Conservation (phyloP, 1,140 invertebrate genomes). For the Neuroterus valhalla region DNA sequence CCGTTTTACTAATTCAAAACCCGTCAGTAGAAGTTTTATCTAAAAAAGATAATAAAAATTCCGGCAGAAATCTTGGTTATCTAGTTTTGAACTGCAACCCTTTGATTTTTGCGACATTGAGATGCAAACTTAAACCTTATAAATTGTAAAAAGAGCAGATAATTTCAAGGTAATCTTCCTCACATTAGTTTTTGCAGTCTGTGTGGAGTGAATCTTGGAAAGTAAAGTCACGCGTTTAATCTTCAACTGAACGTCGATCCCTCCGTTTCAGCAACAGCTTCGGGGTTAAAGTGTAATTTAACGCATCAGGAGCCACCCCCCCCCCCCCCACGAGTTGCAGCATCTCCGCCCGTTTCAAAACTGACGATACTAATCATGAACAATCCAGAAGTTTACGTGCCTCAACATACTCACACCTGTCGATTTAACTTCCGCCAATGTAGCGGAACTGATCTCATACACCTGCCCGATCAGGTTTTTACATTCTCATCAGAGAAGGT, state of each 20-base stretch:
- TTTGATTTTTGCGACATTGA: no score
- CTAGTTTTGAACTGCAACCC: no score
- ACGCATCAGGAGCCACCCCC: conserved; percentile 66
- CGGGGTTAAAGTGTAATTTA: conserved; percentile 72
- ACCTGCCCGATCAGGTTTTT: conserved; percentile 22
- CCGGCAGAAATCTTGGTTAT: no score
- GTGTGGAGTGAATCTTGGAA: conserved; percentile 7
- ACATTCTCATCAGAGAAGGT: no score
- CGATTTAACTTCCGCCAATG: conserved; percentile 15
- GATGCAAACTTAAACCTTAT: no score
- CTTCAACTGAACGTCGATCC: conserved; percentile 20
- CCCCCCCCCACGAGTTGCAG: conserved; percentile 34
- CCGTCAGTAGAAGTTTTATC: no score
- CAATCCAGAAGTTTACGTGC: conserved; percentile 8
- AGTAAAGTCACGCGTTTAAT: conserved; percentile 25
- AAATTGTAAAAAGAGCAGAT: no score
- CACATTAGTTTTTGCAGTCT: background rate
- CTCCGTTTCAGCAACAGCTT: conserved; percentile 30
- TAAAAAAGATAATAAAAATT: no score
- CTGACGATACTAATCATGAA: conserved; percentile 53
- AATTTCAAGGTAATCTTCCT: no score
- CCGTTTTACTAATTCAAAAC: no score
- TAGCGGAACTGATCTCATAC: conserved; percentile 1
- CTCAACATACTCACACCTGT: conserved; percentile 27
- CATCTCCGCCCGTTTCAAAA: conserved; percentile 41